Evolutionary conservation across 1,140 invertebrate species (phyloP), one percentile per base, ranked within the genome.

Genomic region (Drosophila nebulosa): DNA sequence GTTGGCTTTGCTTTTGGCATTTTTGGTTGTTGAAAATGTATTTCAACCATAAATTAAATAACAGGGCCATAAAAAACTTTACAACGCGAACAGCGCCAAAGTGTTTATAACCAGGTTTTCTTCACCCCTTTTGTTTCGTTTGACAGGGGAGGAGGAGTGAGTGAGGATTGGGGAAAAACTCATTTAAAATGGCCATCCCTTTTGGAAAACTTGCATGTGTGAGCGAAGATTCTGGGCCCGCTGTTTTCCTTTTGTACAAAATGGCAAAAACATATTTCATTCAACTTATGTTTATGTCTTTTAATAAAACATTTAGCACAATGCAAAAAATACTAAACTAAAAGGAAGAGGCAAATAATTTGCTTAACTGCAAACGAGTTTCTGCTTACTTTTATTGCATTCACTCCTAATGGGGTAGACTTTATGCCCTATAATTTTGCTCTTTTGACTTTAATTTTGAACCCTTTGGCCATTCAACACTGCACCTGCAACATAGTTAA

Each of bases 31-130:
- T 78, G 83, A 75, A 46, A 85, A 85, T 81, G 59, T 88, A 86
- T 88, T 86, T 61, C 50, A 75, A 69, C 81, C 83, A 86, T 86
- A 86, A 86, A 86, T 86, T 86, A 86, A 78, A 86, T 85, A 86
- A 86, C 78, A 74, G 69, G 64, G 74, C 83, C 83, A 81, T 88
- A 81, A 86, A 46, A 88, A 86, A 86, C 74, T 86, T 86, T 80
- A 74, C 66, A 66, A 32, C 59, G 39, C 39, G 60, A 75, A 69
- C 62, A 63, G 69, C 52, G 55, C 61, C 57, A 78, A 81, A 86
- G 81, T 84, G 80, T 77, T 86, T 65, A 76, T 78, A 77, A 52
- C 73, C 74, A 64, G 46, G 14, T 50, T 66, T 55, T 36, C 53
- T 10, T 50, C 26, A n/a, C 12, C 36, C 32, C 6, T 10, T 42